Conservation (phyloP, 1,140 invertebrate genomes). For the Drosophila nasuta region DNA sequence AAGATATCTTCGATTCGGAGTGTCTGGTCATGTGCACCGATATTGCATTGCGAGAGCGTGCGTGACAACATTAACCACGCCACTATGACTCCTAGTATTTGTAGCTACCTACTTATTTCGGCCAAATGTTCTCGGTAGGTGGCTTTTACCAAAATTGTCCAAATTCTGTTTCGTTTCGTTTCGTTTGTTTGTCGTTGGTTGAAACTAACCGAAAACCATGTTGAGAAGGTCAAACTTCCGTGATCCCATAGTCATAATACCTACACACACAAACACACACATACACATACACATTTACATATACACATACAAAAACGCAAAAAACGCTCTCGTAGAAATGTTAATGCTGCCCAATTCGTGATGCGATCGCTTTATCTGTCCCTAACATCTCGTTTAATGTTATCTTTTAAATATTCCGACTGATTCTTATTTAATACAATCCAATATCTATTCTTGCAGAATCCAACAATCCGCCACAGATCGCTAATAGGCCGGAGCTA, state of each 20-base stretch:
- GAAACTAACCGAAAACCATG: conserved; percentile 15
- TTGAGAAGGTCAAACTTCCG: not conserved
- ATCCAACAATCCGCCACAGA: conserved; percentile 4
- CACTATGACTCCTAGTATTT: not conserved
- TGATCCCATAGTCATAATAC: conserved; percentile 9
- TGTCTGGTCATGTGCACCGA: conserved; percentile 70
- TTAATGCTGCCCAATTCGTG: conserved; percentile 9
- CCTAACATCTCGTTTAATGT: conserved; percentile 29
- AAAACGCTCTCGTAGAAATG: conserved; percentile 12
- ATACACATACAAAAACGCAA: not conserved
- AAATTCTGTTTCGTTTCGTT: conserved; percentile 14
- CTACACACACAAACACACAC: not conserved
- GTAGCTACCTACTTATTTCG: conserved; percentile 8
- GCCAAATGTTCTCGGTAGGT: conserved; percentile 36
- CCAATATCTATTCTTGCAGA: conserved; percentile 44
- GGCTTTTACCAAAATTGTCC: not conserved
- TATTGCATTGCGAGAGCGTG: conserved; percentile 64
- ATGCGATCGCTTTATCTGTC: conserved; percentile 20
- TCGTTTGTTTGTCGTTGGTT: conserved; percentile 6
- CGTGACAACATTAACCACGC: conserved; percentile 26
- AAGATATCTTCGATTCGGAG: conserved; percentile 62
- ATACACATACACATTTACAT: conserved; percentile 1
- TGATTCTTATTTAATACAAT: conserved; percentile 29
- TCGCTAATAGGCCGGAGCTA: not conserved
- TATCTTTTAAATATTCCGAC: not conserved